Conservation (phyloP, 2,888 invertebrate species). For the Ypsolopha scabrella region DNA sequence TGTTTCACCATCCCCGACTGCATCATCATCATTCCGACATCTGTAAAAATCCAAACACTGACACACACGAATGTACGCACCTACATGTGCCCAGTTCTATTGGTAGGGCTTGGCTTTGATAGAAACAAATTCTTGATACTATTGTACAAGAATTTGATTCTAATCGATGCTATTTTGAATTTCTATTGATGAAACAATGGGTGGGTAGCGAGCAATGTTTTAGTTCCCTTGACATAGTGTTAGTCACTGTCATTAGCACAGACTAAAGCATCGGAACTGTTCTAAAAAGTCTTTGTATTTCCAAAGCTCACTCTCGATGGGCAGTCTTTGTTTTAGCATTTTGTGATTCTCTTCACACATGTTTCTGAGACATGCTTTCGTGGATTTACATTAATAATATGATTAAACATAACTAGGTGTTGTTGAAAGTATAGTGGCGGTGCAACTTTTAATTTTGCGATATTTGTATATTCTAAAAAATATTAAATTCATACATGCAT, state of each 20-base stretch:
- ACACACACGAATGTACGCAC: conserved; percentile 53
- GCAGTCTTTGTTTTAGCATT: conserved; percentile 36
- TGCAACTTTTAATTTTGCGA: conserved; percentile 57
- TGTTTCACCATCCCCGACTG: conserved; percentile 96
- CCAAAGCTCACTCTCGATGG: conserved; percentile 51
- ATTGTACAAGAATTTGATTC: conserved; percentile 28
- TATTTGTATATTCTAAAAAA: conserved; percentile 51
- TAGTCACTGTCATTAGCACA: conserved; percentile 61
- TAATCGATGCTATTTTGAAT: conserved; percentile 20
- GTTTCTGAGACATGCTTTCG: conserved; percentile 70
- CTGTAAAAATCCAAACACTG: conserved; percentile 82
- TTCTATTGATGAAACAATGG: conserved; percentile 26
- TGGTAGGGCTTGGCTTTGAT: neutral
- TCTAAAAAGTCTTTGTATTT: conserved; percentile 53
- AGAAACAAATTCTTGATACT: conserved; percentile 1
- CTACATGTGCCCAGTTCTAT: conserved; percentile 19
- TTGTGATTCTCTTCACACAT: conserved; percentile 36
- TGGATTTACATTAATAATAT: conserved; percentile 32
- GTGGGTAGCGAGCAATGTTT: conserved; percentile 39
- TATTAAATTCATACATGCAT: conserved; percentile 38
- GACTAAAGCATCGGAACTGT: conserved; percentile 53
- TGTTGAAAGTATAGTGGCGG: conserved; percentile 44
- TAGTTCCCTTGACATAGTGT: conserved; percentile 37
- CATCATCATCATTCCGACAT: conserved; percentile 98
- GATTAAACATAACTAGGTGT: conserved; percentile 42